phyloP scores from a whole-genome alignment of 2,888 invertebrate genomes.

The Xestia ashworthii region DNA sequence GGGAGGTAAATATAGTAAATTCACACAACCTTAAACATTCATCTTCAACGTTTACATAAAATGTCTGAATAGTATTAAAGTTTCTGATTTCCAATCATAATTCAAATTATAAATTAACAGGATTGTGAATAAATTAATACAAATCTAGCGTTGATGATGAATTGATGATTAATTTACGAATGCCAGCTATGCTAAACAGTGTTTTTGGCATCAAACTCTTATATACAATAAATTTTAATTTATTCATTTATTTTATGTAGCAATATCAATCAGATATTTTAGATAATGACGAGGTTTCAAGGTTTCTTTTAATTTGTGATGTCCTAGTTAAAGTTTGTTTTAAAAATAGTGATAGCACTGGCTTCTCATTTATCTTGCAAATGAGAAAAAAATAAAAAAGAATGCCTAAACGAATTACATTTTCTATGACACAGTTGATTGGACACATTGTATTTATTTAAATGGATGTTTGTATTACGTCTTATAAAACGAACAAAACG shows the following conservation, averaged over 20 bases:
- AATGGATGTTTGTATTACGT: slow-evolving; percentile 22
- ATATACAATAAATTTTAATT: slow-evolving; percentile 64
- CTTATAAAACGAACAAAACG: slow-evolving; percentile 16
- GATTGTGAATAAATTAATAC: slow-evolving; percentile 65
- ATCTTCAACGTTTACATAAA: slow-evolving; percentile 14
- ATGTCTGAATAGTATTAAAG: slow-evolving; percentile 1
- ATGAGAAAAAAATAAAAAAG: slow-evolving; percentile 8
- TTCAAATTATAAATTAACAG: slow-evolving; percentile 60
- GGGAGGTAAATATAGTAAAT: neutral
- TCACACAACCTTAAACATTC: slow-evolving; percentile 7
- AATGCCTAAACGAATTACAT: neutral
- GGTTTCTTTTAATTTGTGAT: slow-evolving; percentile 55
- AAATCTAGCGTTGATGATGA: slow-evolving; percentile 59
- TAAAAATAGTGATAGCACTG: neutral
- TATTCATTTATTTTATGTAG: slow-evolving; percentile 69
- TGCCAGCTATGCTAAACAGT: slow-evolving; percentile 47
- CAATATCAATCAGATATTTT: slow-evolving; percentile 75
- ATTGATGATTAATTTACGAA: slow-evolving; percentile 63
- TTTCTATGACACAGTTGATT: slow-evolving; percentile 11
- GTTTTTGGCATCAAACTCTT: slow-evolving; percentile 59
- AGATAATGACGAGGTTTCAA: slow-evolving; percentile 71
- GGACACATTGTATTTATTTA: slow-evolving; percentile 22
- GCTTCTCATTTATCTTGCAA: neutral
- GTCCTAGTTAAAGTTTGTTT: slow-evolving; percentile 4
- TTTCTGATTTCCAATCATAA: slow-evolving; percentile 53